A percentile compares a stretch with the other conserved stretches of the same genome.
Evolutionary conservation across 2,888 invertebrate species (phyloP).

Genomic region (Synanthedon vespiformis): DNA sequence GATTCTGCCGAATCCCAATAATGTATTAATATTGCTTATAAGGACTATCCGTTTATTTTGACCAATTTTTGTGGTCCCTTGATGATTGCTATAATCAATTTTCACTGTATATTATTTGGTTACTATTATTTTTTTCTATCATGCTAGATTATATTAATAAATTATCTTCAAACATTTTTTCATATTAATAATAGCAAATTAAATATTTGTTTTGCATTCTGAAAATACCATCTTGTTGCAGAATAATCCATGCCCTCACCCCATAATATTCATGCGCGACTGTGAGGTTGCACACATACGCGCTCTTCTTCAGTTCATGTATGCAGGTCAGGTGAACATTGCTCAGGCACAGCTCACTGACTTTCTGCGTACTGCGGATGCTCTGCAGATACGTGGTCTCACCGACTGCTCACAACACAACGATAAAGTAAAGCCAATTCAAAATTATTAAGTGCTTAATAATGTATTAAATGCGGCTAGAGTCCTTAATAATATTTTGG

Average conservation of each 20-base stretch:
- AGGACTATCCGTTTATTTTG: too few species aligned
- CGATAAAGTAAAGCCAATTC: conserved; percentile 47
- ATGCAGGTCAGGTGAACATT: conserved; percentile 86
- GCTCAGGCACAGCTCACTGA: conserved; percentile 82
- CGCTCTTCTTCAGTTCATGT: conserved; percentile 86
- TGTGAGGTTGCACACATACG: conserved; percentile 83
- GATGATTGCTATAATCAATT: too few species aligned
- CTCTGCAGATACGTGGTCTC: conserved; percentile 81
- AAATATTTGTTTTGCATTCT: neutral
- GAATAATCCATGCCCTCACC: conserved; percentile 88
- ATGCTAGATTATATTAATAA: neutral
- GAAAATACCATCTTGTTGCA: conserved; percentile 47
- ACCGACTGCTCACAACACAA: conserved; percentile 75
- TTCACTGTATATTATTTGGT: neutral
- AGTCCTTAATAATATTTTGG: neutral
- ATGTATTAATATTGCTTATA: too few species aligned
- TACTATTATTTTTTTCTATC: neutral
- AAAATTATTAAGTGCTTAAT: neutral
- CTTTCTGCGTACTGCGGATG: conserved; percentile 82
- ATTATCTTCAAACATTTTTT: neutral
- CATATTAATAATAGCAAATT: neutral
- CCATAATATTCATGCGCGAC: conserved; percentile 87
- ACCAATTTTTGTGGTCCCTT: too few species aligned
- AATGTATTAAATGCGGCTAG: neutral
- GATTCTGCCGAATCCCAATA: too few species aligned